Percentiles rank a stretch among this genome's conserved stretches.
These are phyloP conservation scores for Tiphia femorata DNA, from an alignment of 2,888 invertebrate species.

Conservation along the genomic window DNA sequence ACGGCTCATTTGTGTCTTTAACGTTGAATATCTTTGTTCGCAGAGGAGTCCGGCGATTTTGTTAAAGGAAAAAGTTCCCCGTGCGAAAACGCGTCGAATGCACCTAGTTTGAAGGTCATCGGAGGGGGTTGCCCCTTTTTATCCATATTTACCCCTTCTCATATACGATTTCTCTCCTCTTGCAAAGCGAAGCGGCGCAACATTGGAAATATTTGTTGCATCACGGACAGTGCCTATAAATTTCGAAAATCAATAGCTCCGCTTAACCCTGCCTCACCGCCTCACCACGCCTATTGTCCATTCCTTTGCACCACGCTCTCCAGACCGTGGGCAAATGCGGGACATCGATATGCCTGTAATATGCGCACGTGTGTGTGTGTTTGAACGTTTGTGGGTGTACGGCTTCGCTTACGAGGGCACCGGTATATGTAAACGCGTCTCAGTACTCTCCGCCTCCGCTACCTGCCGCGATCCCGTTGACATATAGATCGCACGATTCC, in stretches of 20 bases:
- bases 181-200: too few relatives aligned
- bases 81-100: too few relatives aligned
- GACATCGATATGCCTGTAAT: slow-evolving; percentile 6
- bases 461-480: slow-evolving; percentile 6
- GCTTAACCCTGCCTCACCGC: slow-evolving; percentile 14
- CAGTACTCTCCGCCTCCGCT: too few relatives aligned
- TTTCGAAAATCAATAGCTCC: slow-evolving; percentile 48
- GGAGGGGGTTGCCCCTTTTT: too few relatives aligned
- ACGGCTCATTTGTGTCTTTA: too few relatives aligned
- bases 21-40: too few relatives aligned
- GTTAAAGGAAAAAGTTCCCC: too few relatives aligned
- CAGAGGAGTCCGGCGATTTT: too few relatives aligned
- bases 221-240: slow-evolving; percentile 47
- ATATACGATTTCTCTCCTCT: too few relatives aligned
- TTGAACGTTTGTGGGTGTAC: neutral
- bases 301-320: too few relatives aligned
- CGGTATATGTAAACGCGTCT: neutral
- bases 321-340: slow-evolving; percentile 3
- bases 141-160: too few relatives aligned
- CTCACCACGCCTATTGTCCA: slow-evolving; percentile 29
- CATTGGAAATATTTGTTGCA: slow-evolving; percentile 54
- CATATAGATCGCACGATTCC: slow-evolving; percentile 1
- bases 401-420: neutral
- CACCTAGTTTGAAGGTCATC: too few relatives aligned
- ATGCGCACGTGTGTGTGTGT: neutral